Base-by-base conservation (phyloP, 2,888 invertebrate species). In the Catocala fraxini region DNA sequence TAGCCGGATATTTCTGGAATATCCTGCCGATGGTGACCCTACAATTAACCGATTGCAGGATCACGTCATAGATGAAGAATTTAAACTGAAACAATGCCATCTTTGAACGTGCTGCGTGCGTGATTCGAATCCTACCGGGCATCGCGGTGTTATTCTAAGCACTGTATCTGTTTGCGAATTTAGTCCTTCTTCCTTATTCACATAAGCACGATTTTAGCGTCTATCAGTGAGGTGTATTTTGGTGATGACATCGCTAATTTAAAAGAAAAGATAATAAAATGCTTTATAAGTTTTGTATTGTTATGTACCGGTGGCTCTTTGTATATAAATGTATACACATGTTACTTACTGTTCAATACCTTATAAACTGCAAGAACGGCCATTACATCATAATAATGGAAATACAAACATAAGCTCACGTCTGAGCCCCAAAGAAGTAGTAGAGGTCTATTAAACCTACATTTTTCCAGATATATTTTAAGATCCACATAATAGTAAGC, bases 81-180 rank as follows among this genome's bases (percentile, higher is more conserved):
- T 89, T 90, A 83, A 89, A 88, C 87, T 88, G 87, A 90, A 90
- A 92, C 92, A 92, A 92, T 92, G 88, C 86, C 86, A 88, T 88
- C 86, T 90, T 86, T 70, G 76, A 84, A 78, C 77, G 81, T 71
- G 75, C 67, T 75, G 68, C 63, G 81, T 73, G 78, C 91, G 92
- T 91, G 92, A 84, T 74, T 64, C 45, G 91, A 89, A 90, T 90
- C 52, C 55, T 52, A 69, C 58, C 60, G 61, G 54, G 57, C 67
- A 59, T 48, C 43, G 53, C 62, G 47, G 61, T 56, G 34, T 56
- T 68, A 70, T 77, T 77, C 75, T 52, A 70, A 58, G 52, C 67
- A 68, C 48, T 49, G 12, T 2, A 49, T 6, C 6, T 0, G 10
- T 45, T 25, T 47, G 60, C 56, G 15, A 77, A 10, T 63, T 55